Evolutionary conservation across 2,888 invertebrate genomes (phyloP), one percentile per base, ranked within the genome.

Genomic region (Toxonevra muliebris): DNA sequence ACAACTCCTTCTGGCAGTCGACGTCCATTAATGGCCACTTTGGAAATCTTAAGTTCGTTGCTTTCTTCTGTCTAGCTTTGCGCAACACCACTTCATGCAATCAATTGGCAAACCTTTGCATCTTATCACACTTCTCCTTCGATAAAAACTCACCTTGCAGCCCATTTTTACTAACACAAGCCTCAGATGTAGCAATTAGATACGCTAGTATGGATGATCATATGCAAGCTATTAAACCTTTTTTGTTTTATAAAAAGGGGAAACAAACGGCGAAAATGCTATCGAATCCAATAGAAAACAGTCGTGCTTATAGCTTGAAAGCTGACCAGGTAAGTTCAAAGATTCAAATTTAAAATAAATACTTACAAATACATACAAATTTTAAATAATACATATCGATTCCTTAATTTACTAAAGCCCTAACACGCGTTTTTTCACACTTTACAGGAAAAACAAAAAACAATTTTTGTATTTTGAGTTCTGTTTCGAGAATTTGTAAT

Each of bases 91-190:
- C 86, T 15, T 88, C 90, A 11, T 92, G 92, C 76, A 89, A 91
- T 81, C 86, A 88, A 69, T 82, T 93, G 68, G 89, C 90, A 1
- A 92, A 92, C 81, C 86, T 92, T 82, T 92, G 92, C 76, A 86
- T 88, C 0, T 80, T 91, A 65, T 87, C 87, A 9, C 83, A 89
- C 68, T 89, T 87, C 75, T 84, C 86, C 15, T 86, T 88, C 72
- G 86, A 86, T 15, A 84, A 86, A 68, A 83, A 85, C 66, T 86
- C 86, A 7, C 87, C 88, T 0, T 88, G 88, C 70, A 81, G 81
- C 45, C 71, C 81, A 15, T 85, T 86, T 69, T 69, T 83, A 65
- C 75, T 83, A 5, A 76, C 79, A 42, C 85, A 86, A 70, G 80
- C 84, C 59, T 79, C 83, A 1, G 84, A 85, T 75, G 75, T 77